A percentile compares a stretch with the other conserved stretches of the same genome.
Evolutionary conservation across 2,888 invertebrate species (phyloP).

Genomic region (Epirrita christyi): DNA sequence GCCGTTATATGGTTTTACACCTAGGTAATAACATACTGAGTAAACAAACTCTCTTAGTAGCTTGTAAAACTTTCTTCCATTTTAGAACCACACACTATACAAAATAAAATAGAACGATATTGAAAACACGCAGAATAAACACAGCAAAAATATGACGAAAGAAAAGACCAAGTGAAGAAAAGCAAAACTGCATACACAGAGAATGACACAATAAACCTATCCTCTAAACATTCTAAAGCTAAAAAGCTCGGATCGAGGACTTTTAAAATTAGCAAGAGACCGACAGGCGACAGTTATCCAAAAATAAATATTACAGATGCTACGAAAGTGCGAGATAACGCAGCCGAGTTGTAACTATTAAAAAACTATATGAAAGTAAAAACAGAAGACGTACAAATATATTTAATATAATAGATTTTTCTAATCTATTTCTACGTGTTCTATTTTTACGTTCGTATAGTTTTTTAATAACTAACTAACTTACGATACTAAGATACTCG

Average conservation of each 20-base stretch:
- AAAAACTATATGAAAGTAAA: conserved; percentile 10
- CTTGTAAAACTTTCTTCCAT: conserved; percentile 28
- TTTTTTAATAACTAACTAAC: too few species aligned
- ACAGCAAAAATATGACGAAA: not conserved
- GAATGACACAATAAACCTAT: too few species aligned
- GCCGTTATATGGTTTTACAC: conserved; percentile 29
- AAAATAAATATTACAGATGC: conserved; percentile 33
- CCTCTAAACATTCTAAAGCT: too few species aligned
- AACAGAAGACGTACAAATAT: conserved; percentile 2
- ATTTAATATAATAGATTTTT: too few species aligned
- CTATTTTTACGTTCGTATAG: too few species aligned
- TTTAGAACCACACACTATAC: conserved; percentile 4
- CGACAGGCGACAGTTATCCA: conserved; percentile 11
- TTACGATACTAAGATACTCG: too few species aligned
- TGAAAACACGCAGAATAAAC: not conserved
- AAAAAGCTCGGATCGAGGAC: not conserved
- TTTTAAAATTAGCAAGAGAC: conserved; percentile 25
- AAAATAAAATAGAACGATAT: not conserved
- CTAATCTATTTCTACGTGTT: too few species aligned
- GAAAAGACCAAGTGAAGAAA: not conserved
- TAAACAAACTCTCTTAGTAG: conserved; percentile 29
- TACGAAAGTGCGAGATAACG: conserved; percentile 24
- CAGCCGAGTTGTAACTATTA: conserved; percentile 19
- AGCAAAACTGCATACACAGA: not conserved
- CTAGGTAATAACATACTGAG: conserved; percentile 26